Percentiles rank a stretch among this genome's conserved stretches.
These are phyloP conservation scores for Campopleginae sp. DNA, from an alignment of 2,888 invertebrate species.

Conservation along the genomic window DNA sequence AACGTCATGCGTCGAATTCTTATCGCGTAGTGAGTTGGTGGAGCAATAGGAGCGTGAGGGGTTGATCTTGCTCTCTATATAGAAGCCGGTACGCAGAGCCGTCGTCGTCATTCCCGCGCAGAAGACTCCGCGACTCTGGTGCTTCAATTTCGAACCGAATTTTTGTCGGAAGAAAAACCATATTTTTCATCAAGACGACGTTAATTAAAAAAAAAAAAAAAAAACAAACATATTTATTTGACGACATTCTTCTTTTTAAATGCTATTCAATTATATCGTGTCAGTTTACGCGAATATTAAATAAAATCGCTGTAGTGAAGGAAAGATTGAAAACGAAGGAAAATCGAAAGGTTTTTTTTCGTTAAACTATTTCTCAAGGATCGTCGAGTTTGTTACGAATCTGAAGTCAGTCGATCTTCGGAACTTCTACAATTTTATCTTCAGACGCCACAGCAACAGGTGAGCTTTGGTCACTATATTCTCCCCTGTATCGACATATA, in stretches of 20 bases:
- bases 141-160: conserved; percentile 41
- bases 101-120: conserved; percentile 81
- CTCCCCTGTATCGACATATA: neutral
- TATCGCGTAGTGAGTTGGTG: conserved; percentile 43
- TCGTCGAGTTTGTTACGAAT: conserved; percentile 20
- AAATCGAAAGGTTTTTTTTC: conserved; percentile 1
- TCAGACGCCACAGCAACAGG: conserved; percentile 73
- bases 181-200: neutral
- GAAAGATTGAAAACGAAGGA: neutral
- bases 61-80: conserved; percentile 78
- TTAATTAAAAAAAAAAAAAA: neutral
- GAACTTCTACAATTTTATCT: conserved; percentile 34
- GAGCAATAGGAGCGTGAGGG: conserved; percentile 65
- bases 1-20: conserved; percentile 73
- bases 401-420: conserved; percentile 37
- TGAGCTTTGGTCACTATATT: conserved; percentile 59
- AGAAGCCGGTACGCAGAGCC: conserved; percentile 78
- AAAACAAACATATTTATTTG: neutral
- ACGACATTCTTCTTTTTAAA: neutral
- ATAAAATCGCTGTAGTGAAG: conserved; percentile 18
- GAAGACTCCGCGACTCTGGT: conserved; percentile 69
- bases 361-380: neutral
- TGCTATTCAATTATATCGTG: neutral
- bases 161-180: neutral
- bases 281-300: neutral